phyloP scores from a whole-genome alignment of 2,888 invertebrate species.

The Andrena hattorfiana region DNA sequence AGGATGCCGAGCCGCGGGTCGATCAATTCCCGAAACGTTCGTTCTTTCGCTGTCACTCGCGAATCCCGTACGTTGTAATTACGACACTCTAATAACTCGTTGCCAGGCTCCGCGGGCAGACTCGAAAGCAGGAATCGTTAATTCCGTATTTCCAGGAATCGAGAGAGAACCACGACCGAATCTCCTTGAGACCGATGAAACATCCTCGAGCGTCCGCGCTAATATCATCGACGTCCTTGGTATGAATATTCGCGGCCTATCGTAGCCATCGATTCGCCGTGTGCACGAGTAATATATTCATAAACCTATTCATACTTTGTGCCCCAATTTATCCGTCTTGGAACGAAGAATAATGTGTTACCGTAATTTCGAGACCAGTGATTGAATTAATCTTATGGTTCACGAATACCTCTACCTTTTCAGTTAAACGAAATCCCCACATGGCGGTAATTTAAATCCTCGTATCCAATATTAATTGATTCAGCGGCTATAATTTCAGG shows the following conservation, averaged over 20 bases:
- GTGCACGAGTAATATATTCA: neutral
- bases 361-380: too few relatives aligned
- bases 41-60: constrained; percentile 61
- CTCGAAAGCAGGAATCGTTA: constrained; percentile 69
- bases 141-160: constrained; percentile 71
- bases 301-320: too few relatives aligned
- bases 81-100: constrained; percentile 70
- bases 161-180: constrained; percentile 55
- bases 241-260: neutral
- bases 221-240: constrained; percentile 34
- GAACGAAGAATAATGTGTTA: too few relatives aligned
- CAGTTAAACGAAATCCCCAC: too few relatives aligned
- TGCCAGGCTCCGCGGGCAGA: constrained; percentile 40
- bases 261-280: neutral
- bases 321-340: too few relatives aligned
- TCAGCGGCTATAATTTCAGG: too few relatives aligned
- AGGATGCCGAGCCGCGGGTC: constrained; percentile 22
- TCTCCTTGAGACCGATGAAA: constrained; percentile 66
- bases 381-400: too few relatives aligned
- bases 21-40: constrained; percentile 67
- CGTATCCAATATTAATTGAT: too few relatives aligned
- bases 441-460: too few relatives aligned
- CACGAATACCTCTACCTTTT: too few relatives aligned
- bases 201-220: constrained; percentile 36
- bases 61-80: constrained; percentile 70